Evolutionary conservation across 1,140 invertebrate genomes (phyloP), one percentile per base, ranked within the genome.

Genomic region (Elymnias hypermnestra): DNA sequence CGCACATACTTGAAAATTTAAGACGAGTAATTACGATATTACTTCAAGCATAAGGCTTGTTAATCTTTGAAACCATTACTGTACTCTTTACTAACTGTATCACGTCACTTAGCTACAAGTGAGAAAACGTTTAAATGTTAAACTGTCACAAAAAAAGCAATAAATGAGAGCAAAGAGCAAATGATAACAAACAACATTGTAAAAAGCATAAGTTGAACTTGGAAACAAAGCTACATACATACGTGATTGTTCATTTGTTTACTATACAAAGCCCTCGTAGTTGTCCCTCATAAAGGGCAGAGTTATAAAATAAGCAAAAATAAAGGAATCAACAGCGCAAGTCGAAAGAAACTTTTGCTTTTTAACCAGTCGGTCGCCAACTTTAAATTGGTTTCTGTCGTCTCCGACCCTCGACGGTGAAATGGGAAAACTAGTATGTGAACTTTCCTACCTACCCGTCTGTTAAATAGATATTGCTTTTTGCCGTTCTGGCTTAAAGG

Each of bases 321-420:
- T 74, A 71, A 69, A 73, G 63, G 63, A 46, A 58, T 41, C 38
- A 57, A 53, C 42, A 38, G 57, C 58, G 61, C 63, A 60, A 50
- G 57, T 71, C 69, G 61, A 61, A 66, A 48, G 55, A 49, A 77
- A 79, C 66, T 77, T 83, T 83, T 74, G 71, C 70, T 77, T 81
- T 81, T 76, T 76, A 79, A 77, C 76, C 72, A 73, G 67, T 62
- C 53, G 57, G 63, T 67, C 62, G 63, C 58, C 56, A 81, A 83
- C 59, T 77, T 83, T 83, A 78, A 83, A 83, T 81, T 78, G 73
- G 72, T 73, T 83, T 75, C 57, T 57, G 61, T 56, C 65, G 57
- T 65, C 53, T 57, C 29, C 52, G 53, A 59, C 50, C 56, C 61
- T 57, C 44, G 46, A 29, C 29, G 29, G 29, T 31, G 28, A 47